phyloP scores from a whole-genome alignment of 2,113 vertebrate species.

The Atlantisia rogersi region DNA sequence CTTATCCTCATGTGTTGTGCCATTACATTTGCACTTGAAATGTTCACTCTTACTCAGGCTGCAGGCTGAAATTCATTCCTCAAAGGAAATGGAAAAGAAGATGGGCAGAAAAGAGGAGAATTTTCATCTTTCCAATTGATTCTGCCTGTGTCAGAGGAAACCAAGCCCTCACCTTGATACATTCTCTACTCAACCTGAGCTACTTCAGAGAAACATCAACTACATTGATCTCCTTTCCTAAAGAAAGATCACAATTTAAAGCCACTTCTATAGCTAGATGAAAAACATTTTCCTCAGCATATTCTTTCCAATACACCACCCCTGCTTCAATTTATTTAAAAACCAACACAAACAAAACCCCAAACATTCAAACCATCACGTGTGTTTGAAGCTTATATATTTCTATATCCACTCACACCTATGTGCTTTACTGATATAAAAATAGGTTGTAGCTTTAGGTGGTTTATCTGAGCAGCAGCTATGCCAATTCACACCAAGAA shows the following conservation, averaged over 20 bases:
- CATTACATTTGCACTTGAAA: neutral
- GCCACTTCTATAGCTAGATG: accelerated
- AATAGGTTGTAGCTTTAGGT: neutral
- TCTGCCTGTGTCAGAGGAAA: neutral
- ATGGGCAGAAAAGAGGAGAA: neutral
- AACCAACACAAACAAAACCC: accelerated
- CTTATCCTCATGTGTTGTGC: neutral
- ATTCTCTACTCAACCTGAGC: neutral
- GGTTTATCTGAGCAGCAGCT: neutral
- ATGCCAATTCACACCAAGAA: neutral
- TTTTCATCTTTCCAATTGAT: neutral
- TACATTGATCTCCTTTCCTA: neutral
- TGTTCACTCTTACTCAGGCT: neutral
- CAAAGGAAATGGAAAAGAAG: neutral
- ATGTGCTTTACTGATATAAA: neutral
- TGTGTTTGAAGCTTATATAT: neutral
- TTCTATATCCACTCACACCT: accelerated
- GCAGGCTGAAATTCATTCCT: neutral
- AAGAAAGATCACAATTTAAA: neutral
- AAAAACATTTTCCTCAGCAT: neutral
- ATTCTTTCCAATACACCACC: neutral
- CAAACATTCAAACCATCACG: neutral
- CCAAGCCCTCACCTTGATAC: neutral
- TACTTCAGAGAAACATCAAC: neutral
- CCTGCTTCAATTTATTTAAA: neutral